phyloP scores from a whole-genome alignment of 2,797 vertebrate species.

The Denticeps clupeoides region DNA sequence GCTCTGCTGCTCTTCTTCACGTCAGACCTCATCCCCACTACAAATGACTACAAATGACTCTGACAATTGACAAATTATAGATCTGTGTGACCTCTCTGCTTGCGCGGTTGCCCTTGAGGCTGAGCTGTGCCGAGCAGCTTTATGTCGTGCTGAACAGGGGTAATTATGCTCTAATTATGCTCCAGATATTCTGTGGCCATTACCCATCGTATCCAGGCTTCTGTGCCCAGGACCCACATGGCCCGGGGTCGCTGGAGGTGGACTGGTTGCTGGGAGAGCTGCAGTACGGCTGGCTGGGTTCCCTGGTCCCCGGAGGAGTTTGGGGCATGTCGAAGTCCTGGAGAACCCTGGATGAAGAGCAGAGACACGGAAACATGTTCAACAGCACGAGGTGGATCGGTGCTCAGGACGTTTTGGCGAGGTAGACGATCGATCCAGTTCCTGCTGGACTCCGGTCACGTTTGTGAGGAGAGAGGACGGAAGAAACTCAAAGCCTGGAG shows the following conservation, averaged over 20 bases:
- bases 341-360: conserved; percentile 15
- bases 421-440: too few species aligned
- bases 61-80: too few species aligned
- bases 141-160: too few species aligned
- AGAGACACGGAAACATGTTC: background rate
- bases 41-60: background rate
- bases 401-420: too few species aligned
- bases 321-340: conserved; percentile 23
- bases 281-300: conserved; percentile 54
- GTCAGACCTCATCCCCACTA: background rate
- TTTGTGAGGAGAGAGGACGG: background rate
- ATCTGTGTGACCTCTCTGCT: background rate
- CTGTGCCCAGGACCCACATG: conserved; percentile 67
- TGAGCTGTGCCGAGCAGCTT: too few species aligned
- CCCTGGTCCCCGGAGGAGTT: conserved; percentile 22
- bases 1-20: background rate
- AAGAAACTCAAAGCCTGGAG: background rate
- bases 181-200: background rate
- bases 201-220: conserved; percentile 71
- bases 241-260: conserved; percentile 74
- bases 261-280: conserved; percentile 81
- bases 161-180: too few species aligned
- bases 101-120: too few species aligned
- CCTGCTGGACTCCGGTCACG: too few species aligned
- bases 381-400: too few species aligned